Evolutionary conservation across 2,888 invertebrate genomes (phyloP).

Genomic region (Diadegma fenestrale): DNA sequence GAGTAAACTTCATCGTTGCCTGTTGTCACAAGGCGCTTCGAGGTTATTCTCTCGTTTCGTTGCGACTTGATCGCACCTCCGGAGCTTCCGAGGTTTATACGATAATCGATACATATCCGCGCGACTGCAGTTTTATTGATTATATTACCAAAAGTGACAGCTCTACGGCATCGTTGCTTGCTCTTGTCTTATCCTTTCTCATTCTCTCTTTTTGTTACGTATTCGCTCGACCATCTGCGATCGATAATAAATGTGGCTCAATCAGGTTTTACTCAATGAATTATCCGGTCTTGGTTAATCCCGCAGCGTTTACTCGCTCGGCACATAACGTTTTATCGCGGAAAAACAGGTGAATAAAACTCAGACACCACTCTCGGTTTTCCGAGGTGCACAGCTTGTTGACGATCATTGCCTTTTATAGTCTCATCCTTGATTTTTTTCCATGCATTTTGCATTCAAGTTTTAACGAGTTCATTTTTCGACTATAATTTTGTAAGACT

Average conservation of each 20-base stretch:
- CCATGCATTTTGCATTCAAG: not conserved
- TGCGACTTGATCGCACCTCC: not conserved
- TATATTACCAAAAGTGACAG: not conserved
- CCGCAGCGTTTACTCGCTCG: constrained; percentile 9
- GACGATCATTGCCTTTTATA: not conserved
- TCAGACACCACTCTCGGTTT: not conserved
- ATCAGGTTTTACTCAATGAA: constrained; percentile 44
- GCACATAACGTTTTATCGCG: constrained; percentile 39
- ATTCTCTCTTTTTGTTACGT: not conserved
- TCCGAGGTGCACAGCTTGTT: not conserved
- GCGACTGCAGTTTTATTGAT: constrained; percentile 4
- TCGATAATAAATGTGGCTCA: constrained; percentile 15
- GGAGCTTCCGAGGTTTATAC: not conserved
- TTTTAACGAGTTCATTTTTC: not conserved
- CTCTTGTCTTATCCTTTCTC: not conserved
- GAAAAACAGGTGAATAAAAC: constrained; percentile 6
- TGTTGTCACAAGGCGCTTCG: not conserved
- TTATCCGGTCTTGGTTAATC: constrained; percentile 10
- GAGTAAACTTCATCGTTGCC: not conserved
- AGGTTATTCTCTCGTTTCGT: not conserved
- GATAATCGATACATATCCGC: not conserved
- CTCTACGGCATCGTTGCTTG: not conserved
- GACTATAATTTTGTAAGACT: not conserved
- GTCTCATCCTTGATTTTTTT: not conserved
- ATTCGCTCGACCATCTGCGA: not conserved